Evolutionary conservation across 2,113 vertebrate species (phyloP).

Genomic region (Pelvicachromis taeniatus): DNA sequence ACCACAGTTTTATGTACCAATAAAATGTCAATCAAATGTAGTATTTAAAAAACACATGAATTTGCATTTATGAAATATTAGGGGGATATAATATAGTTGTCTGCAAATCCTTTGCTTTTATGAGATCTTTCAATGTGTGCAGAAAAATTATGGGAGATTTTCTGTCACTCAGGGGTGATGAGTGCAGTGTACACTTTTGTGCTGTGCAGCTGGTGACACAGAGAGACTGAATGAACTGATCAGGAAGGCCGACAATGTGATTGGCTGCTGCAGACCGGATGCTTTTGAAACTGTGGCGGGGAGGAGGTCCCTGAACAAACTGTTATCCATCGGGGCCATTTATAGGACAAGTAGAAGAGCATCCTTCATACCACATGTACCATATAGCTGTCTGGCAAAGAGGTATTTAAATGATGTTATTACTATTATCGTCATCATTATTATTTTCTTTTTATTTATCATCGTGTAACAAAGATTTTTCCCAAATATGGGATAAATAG

Average conservation of each 20-base stretch:
- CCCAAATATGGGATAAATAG: neutral
- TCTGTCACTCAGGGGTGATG: neutral
- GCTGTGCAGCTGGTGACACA: neutral
- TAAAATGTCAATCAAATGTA: neutral
- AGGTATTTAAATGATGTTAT: neutral
- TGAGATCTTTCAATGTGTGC: neutral
- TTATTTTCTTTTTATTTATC: neutral
- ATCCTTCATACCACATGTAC: neutral
- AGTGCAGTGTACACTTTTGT: neutral
- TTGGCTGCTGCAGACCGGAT: neutral
- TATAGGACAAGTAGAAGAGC: neutral
- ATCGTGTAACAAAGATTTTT: neutral
- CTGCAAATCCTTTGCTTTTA: neutral
- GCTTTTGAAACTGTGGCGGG: neutral
- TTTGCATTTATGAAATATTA: neutral
- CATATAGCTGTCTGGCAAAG: neutral
- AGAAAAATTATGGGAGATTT: neutral
- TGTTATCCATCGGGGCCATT: neutral
- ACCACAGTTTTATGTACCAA: neutral
- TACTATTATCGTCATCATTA: neutral
- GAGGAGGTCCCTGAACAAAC: neutral
- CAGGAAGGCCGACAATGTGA: neutral
- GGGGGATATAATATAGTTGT: neutral
- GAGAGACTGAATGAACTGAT: neutral
- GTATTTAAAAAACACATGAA: neutral